These are phyloP conservation scores for Microtus oregoni DNA, from an alignment of 2,113 vertebrate species.

Conservation along the genomic window DNA sequence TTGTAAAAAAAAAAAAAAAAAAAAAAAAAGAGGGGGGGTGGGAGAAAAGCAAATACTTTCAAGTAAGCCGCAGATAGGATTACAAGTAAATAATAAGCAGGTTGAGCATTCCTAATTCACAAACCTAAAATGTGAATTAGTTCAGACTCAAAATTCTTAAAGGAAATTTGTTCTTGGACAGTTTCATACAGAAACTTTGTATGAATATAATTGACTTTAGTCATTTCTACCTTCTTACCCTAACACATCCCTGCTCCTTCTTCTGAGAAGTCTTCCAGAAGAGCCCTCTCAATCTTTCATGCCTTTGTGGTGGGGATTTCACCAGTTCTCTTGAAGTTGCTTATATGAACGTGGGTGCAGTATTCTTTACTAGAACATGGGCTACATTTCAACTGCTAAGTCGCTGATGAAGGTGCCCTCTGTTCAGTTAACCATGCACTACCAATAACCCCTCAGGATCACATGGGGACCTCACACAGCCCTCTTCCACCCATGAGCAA, in stretches of 20 bases:
- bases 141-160: background rate
- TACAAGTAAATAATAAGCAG: no score
- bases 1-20: background rate
- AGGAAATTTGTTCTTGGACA: background rate
- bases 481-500: background rate
- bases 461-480: no score
- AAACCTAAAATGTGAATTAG: background rate
- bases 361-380: background rate
- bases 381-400: background rate
- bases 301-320: no score
- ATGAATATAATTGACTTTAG: background rate
- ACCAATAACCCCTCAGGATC: background rate
- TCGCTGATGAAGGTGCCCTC: background rate
- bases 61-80: background rate
- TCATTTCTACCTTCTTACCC: background rate
- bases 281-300: background rate
- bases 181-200: background rate
- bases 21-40: fast-evolving
- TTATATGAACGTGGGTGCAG: background rate
- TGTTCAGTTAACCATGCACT: no score
- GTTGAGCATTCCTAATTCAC: background rate
- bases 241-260: background rate
- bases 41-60: background rate
- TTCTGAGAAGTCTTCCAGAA: background rate
- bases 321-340: background rate